Evolutionary conservation across 1,140 invertebrate genomes (phyloP), one percentile per base, ranked within the genome.

Genomic region (Bombus waltoni): DNA sequence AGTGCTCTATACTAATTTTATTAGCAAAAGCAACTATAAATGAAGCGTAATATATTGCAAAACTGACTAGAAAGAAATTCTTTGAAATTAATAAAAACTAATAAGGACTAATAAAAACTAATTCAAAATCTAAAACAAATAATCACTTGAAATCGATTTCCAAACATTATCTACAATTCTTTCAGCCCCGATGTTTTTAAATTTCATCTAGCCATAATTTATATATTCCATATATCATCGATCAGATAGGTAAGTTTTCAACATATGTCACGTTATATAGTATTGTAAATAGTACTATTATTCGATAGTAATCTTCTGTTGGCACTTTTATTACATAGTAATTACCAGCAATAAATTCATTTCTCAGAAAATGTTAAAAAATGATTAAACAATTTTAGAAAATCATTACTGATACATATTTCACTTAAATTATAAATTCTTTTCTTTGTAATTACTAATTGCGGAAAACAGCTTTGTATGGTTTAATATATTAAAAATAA

Each of bases 241-340:
- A 68, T 13, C 38, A 70, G 10, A 38, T 40, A 70, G 32, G 35
- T 70, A 70, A 40, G 22, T 40, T 38, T 70, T 28, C 10, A 1
- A 40, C 9, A 11, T 70, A 38, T 3, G 22, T 70, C 38, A 70
- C 38, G 13, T 53, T 53, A 53, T 8, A 70, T 70, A 40, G 10
- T 28, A 6, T 53, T 22, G 47, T 53, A 53, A 53, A 75, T 38
- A 44, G 47, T 40, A 73, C 28, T 35, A 44, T 74, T 53, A 35
- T 25, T 75, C 32, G 38, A 75, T 75, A 22, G n/a, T 22, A 57
- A 74, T 53, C 5, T 53, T 53, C 22, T 75, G 22, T 75, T 75
- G 73, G 73, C 73, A 75, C 73, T 75, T 75, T 75, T 53, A 53
- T 75, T 75, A 75, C 3, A 40, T 62, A 76, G 35, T 11, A 53